A percentile compares a stretch with the other conserved stretches of the same genome.
Evolutionary conservation across 2,888 invertebrate genomes (phyloP).

Genomic region (Ptilodon capucinus): DNA sequence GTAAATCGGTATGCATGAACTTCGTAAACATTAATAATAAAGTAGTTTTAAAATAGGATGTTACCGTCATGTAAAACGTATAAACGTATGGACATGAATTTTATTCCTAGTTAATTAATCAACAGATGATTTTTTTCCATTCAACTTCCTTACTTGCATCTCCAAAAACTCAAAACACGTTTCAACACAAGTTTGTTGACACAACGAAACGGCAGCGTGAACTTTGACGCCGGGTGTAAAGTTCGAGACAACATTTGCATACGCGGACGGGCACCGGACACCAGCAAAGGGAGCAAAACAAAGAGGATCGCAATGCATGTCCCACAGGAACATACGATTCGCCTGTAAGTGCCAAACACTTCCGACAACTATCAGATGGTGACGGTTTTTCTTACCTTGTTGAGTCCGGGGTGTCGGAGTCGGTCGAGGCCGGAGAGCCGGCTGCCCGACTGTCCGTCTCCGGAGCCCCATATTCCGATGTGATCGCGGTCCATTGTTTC

Average conservation of each 20-base stretch:
- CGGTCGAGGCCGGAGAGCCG: conserved; percentile 86
- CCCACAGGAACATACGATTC: conserved; percentile 11
- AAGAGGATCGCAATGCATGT: conserved; percentile 13
- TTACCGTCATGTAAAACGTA: too few relatives aligned
- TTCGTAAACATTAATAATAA: too few relatives aligned
- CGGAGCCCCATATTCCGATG: conserved; percentile 84
- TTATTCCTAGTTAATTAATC: too few relatives aligned
- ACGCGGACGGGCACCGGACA: conserved; percentile 9
- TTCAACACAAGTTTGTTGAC: conserved; percentile 51
- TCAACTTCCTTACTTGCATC: neutral
- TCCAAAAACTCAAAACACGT: conserved; percentile 3
- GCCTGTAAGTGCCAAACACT: conserved; percentile 37
- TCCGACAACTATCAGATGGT: conserved; percentile 39
- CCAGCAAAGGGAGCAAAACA: neutral
- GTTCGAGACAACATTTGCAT: conserved; percentile 45
- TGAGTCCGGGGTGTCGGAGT: conserved; percentile 85
- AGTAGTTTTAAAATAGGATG: too few relatives aligned
- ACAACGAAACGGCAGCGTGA: conserved; percentile 38
- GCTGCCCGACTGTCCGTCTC: conserved; percentile 80
- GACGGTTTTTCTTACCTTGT: conserved; percentile 82
- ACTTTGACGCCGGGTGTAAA: conserved; percentile 49
- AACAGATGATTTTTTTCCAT: neutral
- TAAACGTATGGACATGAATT: neutral
- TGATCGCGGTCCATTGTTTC: conserved; percentile 82
- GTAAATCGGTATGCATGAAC: too few relatives aligned